Evolutionary conservation across 2,797 vertebrate species (phyloP).

Genomic region (Holocentrus rufus): DNA sequence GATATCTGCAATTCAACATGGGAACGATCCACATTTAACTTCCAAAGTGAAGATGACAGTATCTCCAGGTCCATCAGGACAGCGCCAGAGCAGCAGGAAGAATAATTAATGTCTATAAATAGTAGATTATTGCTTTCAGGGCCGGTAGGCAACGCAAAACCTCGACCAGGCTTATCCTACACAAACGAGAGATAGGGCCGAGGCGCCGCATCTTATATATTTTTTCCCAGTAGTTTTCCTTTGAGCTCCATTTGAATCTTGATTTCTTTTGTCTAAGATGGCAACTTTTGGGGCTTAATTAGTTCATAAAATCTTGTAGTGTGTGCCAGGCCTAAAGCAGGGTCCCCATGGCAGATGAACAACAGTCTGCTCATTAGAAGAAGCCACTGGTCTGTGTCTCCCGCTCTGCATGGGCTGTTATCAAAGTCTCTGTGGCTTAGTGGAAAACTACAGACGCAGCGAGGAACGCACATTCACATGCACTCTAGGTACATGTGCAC

Average conservation of each 20-base stretch:
- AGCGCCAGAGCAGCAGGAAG: slow-evolving; percentile 30
- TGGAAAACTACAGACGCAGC: slow-evolving; percentile 26
- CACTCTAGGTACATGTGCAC: background rate
- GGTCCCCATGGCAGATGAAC: slow-evolving; percentile 66
- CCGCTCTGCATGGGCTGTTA: slow-evolving; percentile 65
- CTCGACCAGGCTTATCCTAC: slow-evolving; percentile 1
- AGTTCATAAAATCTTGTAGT: slow-evolving; percentile 56
- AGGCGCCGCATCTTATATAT: background rate
- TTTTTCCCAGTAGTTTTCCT: background rate
- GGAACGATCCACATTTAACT: slow-evolving; percentile 30
- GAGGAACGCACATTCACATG: slow-evolving; percentile 12
- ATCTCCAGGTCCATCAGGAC: slow-evolving; percentile 45
- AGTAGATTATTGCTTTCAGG: slow-evolving; percentile 27
- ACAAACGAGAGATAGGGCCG: slow-evolving; percentile 11
- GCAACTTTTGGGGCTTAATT: slow-evolving; percentile 69
- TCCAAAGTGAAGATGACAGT: slow-evolving; percentile 50
- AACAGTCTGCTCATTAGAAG: slow-evolving; percentile 80
- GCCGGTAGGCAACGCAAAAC: slow-evolving; percentile 3
- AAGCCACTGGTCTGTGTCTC: slow-evolving; percentile 73
- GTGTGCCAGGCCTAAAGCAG: slow-evolving; percentile 49
- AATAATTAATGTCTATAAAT: slow-evolving; percentile 52
- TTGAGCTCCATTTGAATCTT: slow-evolving; percentile 9
- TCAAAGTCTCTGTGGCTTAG: slow-evolving; percentile 56
- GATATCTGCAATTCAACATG: slow-evolving; percentile 37
- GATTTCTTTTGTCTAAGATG: slow-evolving; percentile 47